Evolutionary conservation across 2,888 invertebrate genomes (phyloP).

Genomic region (Sminthurinus aureus): DNA sequence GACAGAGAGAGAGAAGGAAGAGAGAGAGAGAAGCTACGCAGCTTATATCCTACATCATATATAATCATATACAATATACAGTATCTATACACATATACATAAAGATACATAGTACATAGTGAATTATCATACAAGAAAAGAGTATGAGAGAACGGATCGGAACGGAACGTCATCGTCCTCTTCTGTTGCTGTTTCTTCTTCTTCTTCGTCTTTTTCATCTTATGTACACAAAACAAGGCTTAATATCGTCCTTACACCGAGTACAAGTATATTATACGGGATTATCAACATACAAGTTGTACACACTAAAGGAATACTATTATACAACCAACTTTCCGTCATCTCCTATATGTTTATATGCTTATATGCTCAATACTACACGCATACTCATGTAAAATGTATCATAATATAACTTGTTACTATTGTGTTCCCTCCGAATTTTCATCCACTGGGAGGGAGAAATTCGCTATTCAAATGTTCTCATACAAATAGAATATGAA

Average conservation of each 20-base stretch:
- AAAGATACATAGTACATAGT: not conserved
- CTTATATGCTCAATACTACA: not conserved
- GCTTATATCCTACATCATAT: too few species aligned
- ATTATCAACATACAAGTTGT: not conserved
- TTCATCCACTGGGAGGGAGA: not conserved
- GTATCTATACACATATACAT: not conserved
- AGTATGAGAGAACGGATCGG: not conserved
- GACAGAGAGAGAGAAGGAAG: not conserved
- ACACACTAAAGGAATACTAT: not conserved
- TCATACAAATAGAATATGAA: not conserved
- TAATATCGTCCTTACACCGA: not conserved
- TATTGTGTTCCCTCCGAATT: constrained; percentile 16
- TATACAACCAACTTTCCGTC: not conserved
- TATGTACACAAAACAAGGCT: not conserved
- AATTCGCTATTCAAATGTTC: not conserved
- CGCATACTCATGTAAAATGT: not conserved
- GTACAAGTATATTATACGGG: not conserved
- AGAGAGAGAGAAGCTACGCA: not conserved
- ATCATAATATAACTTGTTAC: not conserved
- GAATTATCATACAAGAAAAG: not conserved
- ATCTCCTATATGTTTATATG: not conserved
- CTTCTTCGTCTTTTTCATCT: too few species aligned
- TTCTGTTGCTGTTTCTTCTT: too few species aligned
- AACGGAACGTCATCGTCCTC: too few species aligned
- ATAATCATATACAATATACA: not conserved